These are phyloP conservation scores for Apomyelois bistriatella DNA, from an alignment of 2,888 invertebrate species.

Conservation along the genomic window DNA sequence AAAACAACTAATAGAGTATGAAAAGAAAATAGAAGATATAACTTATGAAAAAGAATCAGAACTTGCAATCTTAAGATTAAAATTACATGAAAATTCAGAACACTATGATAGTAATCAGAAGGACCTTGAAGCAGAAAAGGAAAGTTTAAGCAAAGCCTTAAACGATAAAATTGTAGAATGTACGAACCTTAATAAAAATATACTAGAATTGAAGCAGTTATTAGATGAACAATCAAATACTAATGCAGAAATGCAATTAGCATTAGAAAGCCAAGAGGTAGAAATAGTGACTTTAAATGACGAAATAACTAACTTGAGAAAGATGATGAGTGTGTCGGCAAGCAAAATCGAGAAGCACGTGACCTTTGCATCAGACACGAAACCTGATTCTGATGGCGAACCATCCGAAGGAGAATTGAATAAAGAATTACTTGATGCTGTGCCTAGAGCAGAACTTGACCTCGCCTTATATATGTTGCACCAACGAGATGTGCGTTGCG, in stretches of 20 bases:
- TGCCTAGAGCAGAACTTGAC: constrained; percentile 85
- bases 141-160: constrained; percentile 48
- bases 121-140: constrained; percentile 49
- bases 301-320: constrained; percentile 72
- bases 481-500: constrained; percentile 91
- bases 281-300: constrained; percentile 87
- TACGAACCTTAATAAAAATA: constrained; percentile 67
- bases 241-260: constrained; percentile 78
- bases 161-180: constrained; percentile 70
- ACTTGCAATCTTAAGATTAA: constrained; percentile 71
- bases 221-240: constrained; percentile 78
- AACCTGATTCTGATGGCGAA: constrained; percentile 42
- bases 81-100: constrained; percentile 70
- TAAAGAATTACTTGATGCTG: constrained; percentile 57
- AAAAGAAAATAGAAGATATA: constrained; percentile 68
- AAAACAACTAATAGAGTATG: constrained; percentile 56
- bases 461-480: constrained; percentile 91
- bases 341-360: constrained; percentile 69
- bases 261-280: constrained; percentile 84
- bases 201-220: constrained; percentile 74
- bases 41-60: constrained; percentile 77
- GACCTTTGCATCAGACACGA: constrained; percentile 68
- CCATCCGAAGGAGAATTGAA: constrained; percentile 32
- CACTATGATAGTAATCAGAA: constrained; percentile 44
- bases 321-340: constrained; percentile 45